A percentile compares a stretch with the other conserved stretches of the same genome.
These are phyloP conservation scores for Hyles euphorbiae DNA, from an alignment of 1,140 invertebrate genomes.

Conservation along the genomic window DNA sequence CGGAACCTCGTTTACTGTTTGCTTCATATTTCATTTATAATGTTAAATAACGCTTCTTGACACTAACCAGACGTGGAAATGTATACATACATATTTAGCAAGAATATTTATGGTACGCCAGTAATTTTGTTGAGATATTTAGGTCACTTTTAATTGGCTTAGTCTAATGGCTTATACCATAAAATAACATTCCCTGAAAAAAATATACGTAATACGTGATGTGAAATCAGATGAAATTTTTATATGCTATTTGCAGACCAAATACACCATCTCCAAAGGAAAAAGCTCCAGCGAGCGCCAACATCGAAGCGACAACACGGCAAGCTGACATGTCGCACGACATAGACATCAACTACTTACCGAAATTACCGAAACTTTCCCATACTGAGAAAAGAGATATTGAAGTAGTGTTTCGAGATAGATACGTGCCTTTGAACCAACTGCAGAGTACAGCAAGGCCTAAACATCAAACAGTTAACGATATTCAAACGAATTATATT, in stretches of 20 bases:
- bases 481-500: not conserved
- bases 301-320: slow-evolving; percentile 15
- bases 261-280: not conserved
- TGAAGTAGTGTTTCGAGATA: slow-evolving; percentile 37
- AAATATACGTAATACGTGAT: too few relatives aligned
- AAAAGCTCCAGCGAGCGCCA: not conserved
- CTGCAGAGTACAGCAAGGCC: slow-evolving; percentile 9
- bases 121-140: too few relatives aligned
- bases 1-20: too few relatives aligned
- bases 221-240: not conserved
- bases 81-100: too few relatives aligned
- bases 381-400: slow-evolving; percentile 39
- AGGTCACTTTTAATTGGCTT: too few relatives aligned
- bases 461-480: not conserved
- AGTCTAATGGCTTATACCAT: too few relatives aligned
- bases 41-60: too few relatives aligned
- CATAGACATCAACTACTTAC: slow-evolving; percentile 60
- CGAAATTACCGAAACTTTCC: slow-evolving; percentile 25
- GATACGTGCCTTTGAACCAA: slow-evolving; percentile 41
- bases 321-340: slow-evolving; percentile 58
- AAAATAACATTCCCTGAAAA: too few relatives aligned
- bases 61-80: too few relatives aligned
- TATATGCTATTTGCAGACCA: not conserved
- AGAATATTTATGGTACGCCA: too few relatives aligned
- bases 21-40: too few relatives aligned